Percentiles rank a stretch among this genome's conserved stretches.
phyloP scores from a whole-genome alignment of 1,140 invertebrate genomes.

The Lucilia cuprina region DNA sequence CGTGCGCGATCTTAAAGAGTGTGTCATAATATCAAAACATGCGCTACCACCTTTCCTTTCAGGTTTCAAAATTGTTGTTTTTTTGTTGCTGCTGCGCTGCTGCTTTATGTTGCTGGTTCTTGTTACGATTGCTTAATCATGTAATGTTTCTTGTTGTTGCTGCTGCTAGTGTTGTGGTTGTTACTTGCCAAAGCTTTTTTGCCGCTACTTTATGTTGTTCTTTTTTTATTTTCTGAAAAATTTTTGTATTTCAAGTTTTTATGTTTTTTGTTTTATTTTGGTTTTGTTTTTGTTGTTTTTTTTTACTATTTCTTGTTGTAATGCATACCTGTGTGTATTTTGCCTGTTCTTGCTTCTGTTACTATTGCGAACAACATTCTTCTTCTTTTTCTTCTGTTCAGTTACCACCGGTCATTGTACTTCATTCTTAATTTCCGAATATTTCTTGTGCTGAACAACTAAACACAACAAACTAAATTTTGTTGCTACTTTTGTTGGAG shows the following conservation, averaged over 20 bases:
- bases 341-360: too few relatives aligned
- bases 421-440: constrained; percentile 6
- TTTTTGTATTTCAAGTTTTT: constrained; percentile 10
- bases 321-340: not conserved
- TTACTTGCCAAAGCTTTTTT: not conserved
- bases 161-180: not conserved
- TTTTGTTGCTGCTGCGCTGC: not conserved
- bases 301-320: not conserved
- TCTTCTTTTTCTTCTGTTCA: not conserved
- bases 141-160: not conserved
- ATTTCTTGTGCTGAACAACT: not conserved
- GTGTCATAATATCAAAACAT: not conserved
- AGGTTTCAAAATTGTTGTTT: not conserved
- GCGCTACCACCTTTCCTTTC: constrained; percentile 9
- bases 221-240: not conserved
- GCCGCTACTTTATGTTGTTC: not conserved
- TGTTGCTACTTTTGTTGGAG: not conserved
- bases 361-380: not conserved
- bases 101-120: not conserved
- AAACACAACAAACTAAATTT: not conserved
- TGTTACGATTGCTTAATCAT: not conserved
- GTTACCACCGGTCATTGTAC: constrained; percentile 7
- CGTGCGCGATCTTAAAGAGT: not conserved
- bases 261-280: not conserved
- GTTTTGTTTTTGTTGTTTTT: not conserved